Base-by-base conservation (phyloP, 2,888 invertebrate species). In the Eurytoma californica region DNA sequence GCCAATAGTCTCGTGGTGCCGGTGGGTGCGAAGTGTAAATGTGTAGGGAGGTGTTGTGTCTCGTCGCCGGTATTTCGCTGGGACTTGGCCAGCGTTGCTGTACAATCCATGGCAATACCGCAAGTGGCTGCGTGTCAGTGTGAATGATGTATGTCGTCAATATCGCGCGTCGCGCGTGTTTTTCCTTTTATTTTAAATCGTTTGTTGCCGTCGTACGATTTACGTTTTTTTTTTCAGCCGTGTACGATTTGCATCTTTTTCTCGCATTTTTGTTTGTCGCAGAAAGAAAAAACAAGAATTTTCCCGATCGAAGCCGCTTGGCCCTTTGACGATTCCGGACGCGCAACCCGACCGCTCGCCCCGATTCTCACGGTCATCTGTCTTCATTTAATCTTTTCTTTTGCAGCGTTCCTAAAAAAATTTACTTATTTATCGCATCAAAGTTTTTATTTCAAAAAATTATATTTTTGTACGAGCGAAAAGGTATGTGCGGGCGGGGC, bases 41-140 rank as follows among this genome's bases (percentile, higher is more conserved):
- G 63, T 84, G 79, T 83, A 55, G 85, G 83, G 24, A 85, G 77
- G 16, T 68, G 65, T 39, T n/a, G 61, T 60, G 39, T 67, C 20
- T 79, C 53, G 24, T 60, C 30, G 61, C n/a, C 69, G 58, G 20
- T 66, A 72, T 47, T 30, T 66, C 72, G 51, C n/a, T 63, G 76
- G 84, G 84, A 82, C 84, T 85, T 85, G 83, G 80, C 84, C 85
- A 87, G 84, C 84, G 84, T 86, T 85, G 85, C 86, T 87, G 86
- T 86, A 87, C 24, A 86, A 86, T 87, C 85, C 85, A 85, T 87
- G 86, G 86, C 87, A 87, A 87, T 88, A 88, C 87, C 86, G 53
- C 81, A 83, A 82, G 80, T 86, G 83, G 83, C 53, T 79, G 85
- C 85, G 84, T 86, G 79, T 82, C 74, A 72, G 85, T 87, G 84